Evolutionary conservation across 1,140 invertebrate species (phyloP).

Genomic region (Neoseiulus cucumeris): DNA sequence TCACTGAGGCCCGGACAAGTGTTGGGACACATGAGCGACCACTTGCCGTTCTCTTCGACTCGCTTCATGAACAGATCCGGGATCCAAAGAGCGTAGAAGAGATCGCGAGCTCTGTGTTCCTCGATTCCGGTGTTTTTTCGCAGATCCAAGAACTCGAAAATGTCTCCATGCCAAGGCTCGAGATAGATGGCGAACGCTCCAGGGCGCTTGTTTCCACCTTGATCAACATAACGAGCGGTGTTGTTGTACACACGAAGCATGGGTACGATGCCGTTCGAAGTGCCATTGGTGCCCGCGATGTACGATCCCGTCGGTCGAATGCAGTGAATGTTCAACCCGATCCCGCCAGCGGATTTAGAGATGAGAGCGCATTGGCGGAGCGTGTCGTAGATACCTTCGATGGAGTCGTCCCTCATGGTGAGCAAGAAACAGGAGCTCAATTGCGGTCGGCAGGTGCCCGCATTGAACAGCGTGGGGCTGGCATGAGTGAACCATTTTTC

Average conservation of each 20-base stretch:
- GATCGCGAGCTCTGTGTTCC: conserved; percentile 70
- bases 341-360: conserved; percentile 90
- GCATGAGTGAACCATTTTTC: conserved; percentile 95
- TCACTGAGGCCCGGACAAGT: conserved; percentile 74
- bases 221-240: conserved; percentile 88
- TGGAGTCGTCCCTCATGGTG: conserved; percentile 86
- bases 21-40: conserved; percentile 93
- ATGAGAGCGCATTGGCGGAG: conserved; percentile 85
- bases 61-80: conserved; percentile 97
- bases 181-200: conserved; percentile 97
- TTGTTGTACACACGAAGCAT: conserved; percentile 93
- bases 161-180: conserved; percentile 96
- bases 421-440: conserved; percentile 86
- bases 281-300: conserved; percentile 84
- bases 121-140: conserved; percentile 89
- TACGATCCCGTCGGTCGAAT: conserved; percentile 76
- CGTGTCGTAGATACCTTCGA: conserved; percentile 94
- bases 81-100: conserved; percentile 98
- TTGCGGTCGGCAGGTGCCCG: conserved; percentile 74
- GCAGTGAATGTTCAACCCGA: conserved; percentile 88
- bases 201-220: conserved; percentile 94
- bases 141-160: conserved; percentile 84
- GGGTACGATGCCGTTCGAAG: conserved; percentile 89
- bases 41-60: conserved; percentile 62
- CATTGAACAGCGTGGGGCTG: conserved; percentile 87